These are phyloP conservation scores for Gymnothorax reevesii DNA, from an alignment of 2,797 vertebrate genomes.

Conservation along the genomic window DNA sequence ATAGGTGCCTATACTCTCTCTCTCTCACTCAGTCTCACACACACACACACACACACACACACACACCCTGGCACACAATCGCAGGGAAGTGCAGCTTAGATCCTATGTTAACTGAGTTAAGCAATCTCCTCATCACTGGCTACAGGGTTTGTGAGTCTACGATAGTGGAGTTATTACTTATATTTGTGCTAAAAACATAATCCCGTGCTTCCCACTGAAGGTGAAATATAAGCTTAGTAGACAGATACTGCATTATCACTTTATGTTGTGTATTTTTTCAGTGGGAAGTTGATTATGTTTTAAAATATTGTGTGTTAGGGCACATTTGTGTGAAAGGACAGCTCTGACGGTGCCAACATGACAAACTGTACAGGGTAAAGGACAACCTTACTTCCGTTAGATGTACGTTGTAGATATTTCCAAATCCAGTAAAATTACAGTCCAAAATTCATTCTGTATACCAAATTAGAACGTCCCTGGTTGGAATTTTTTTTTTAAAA, in stretches of 20 bases:
- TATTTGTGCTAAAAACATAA: background rate
- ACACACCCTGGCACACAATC: background rate
- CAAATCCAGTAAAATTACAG: background rate
- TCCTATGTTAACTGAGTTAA: no score
- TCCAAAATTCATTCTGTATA: background rate
- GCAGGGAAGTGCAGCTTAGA: background rate
- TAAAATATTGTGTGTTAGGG: no score
- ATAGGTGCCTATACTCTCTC: constrained; percentile 47
- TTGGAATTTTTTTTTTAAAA: background rate
- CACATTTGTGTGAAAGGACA: no score
- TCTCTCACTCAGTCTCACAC: background rate
- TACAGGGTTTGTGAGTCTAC: background rate
- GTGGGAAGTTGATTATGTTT: no score
- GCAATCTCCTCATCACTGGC: background rate
- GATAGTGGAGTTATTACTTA: background rate
- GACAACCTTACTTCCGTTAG: no score
- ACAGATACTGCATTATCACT: no score
- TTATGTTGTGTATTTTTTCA: no score
- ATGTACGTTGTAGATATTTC: background rate
- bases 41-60: constrained; percentile 37
- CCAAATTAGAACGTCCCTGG: background rate
- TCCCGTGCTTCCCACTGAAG: no score
- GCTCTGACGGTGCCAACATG: no score
- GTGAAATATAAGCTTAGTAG: no score
- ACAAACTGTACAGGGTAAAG: no score